Evolutionary conservation across 2,888 invertebrate species (phyloP).

Genomic region (Amphipoea oculea): DNA sequence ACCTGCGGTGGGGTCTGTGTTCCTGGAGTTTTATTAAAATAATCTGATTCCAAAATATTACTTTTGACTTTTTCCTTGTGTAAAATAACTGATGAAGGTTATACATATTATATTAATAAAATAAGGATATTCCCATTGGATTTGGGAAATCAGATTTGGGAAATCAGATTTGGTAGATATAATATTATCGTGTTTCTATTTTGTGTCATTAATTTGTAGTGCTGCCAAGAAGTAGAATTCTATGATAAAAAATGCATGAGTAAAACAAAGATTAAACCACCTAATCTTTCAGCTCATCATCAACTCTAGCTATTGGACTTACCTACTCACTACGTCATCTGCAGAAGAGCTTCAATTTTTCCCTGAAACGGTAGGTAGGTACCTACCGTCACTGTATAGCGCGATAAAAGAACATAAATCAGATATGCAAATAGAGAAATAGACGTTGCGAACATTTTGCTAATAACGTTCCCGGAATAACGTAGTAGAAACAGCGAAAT

Average conservation of each 20-base stretch:
- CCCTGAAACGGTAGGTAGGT: background rate
- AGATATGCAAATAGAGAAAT: slow-evolving; percentile 32
- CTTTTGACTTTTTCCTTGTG: background rate
- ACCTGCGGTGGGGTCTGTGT: background rate
- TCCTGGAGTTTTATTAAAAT: background rate
- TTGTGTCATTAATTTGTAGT: background rate
- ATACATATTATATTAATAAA: background rate
- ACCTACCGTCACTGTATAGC: background rate
- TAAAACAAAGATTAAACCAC: background rate
- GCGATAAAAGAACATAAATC: slow-evolving; percentile 18
- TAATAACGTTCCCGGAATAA: slow-evolving; percentile 46
- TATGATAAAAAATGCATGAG: no score
- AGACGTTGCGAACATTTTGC: slow-evolving; percentile 43
- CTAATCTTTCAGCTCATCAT: no score
- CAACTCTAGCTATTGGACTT: background rate
- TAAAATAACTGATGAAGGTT: background rate
- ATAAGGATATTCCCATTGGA: background rate
- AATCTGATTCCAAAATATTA: background rate
- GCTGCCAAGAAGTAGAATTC: background rate
- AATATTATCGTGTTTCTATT: background rate
- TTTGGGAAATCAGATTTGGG: background rate
- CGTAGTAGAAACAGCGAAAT: slow-evolving; percentile 36
- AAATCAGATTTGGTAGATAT: background rate
- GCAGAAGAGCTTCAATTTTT: background rate
- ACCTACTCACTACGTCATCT: background rate